Conservation (phyloP, 1,140 invertebrate species). For the Chironomus tepperi region DNA sequence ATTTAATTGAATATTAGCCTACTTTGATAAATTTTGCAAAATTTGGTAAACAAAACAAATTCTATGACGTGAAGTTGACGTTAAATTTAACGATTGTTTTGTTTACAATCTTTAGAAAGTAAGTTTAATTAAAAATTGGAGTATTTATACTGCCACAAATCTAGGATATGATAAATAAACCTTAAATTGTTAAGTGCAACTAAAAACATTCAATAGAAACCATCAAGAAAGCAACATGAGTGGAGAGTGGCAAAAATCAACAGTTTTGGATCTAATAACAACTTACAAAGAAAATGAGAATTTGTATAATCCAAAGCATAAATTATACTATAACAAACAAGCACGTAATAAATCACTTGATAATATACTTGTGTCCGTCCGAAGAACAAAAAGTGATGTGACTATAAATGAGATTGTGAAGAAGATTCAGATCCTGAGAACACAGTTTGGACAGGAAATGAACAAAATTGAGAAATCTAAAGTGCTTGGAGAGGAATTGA, state of each 20-base stretch:
- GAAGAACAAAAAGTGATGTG: not conserved
- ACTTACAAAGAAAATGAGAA: not conserved
- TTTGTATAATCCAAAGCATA: not conserved
- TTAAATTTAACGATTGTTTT: not conserved
- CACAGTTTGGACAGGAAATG: slow-evolving; percentile 11
- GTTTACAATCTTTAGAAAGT: not conserved
- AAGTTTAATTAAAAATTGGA: not conserved
- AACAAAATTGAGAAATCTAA: not conserved
- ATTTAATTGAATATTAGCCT: no score
- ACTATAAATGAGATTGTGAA: not conserved
- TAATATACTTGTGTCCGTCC: not conserved
- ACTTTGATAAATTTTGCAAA: no score
- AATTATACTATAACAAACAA: not conserved
- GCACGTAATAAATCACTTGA: not conserved
- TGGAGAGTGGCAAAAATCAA: not conserved
- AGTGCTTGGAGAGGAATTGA: not conserved
- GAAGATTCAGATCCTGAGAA: not conserved
- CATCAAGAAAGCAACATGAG: not conserved
- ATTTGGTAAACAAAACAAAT: no score
- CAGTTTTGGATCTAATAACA: not conserved
- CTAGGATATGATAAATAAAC: not conserved
- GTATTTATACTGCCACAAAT: not conserved
- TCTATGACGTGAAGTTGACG: not conserved
- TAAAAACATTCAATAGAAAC: not conserved
- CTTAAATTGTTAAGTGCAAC: not conserved